These are phyloP conservation scores for Gnathonemus longibarbis DNA, from an alignment of 2,113 vertebrate genomes.

Conservation along the genomic window DNA sequence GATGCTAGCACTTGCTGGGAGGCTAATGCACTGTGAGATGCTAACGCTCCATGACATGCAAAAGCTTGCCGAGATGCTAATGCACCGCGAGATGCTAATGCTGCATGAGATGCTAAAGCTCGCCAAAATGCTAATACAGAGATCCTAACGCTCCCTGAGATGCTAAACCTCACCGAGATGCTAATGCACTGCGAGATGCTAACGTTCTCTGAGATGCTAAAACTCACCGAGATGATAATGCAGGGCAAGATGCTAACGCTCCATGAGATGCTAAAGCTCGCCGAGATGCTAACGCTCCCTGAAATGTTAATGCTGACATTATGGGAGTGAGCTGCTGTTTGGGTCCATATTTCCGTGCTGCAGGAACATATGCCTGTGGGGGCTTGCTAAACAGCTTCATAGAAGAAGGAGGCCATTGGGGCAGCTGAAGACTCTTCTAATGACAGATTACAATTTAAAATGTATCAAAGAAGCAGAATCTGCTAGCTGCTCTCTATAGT, in stretches of 20 bases:
- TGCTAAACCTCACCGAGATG: too few species aligned
- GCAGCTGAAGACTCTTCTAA: neutral
- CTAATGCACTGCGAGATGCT: neutral
- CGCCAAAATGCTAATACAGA: neutral
- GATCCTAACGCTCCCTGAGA: neutral
- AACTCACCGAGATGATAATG: neutral
- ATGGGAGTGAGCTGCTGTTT: neutral
- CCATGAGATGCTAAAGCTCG: neutral
- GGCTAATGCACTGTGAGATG: neutral
- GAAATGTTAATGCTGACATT: neutral
- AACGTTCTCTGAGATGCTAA: neutral
- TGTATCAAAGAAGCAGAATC: neutral
- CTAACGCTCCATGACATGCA: neutral
- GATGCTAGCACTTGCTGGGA: neutral
- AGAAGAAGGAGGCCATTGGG: neutral
- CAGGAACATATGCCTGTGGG: neutral
- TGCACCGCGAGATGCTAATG: neutral
- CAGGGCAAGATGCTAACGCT: neutral
- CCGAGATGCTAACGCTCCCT: neutral
- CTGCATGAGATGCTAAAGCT: too few species aligned
- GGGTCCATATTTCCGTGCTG: neutral
- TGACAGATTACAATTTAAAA: neutral
- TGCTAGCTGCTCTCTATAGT: neutral
- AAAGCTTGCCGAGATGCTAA: neutral
- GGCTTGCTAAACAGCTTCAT: neutral